A percentile compares a stretch with the other conserved stretches of the same genome.
Evolutionary conservation across 2,797 vertebrate species (phyloP).

Genomic region (Streptopelia turtur): DNA sequence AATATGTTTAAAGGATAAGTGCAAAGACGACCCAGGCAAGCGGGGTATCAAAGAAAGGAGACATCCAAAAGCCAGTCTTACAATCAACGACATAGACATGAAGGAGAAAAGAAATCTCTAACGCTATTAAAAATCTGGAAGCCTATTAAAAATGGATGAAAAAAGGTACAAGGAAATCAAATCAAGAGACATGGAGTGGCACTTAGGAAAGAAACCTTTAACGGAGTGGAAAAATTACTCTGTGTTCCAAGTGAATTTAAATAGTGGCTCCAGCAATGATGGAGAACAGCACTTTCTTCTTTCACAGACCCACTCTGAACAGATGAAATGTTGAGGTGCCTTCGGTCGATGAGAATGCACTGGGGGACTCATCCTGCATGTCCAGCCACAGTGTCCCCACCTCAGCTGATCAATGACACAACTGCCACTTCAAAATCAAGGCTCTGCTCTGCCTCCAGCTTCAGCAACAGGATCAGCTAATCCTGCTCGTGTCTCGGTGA

Average conservation of each 20-base stretch:
- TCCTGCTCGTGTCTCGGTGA: background rate
- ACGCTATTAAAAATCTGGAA: slow-evolving; percentile 74
- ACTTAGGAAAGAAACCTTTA: slow-evolving; percentile 63
- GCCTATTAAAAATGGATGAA: slow-evolving; percentile 73
- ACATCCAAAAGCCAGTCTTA: slow-evolving; percentile 71
- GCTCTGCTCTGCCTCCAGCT: background rate
- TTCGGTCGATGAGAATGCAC: background rate
- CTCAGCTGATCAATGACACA: background rate
- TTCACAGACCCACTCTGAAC: background rate
- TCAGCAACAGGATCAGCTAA: background rate
- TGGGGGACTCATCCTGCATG: accelerated
- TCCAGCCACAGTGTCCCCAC: background rate
- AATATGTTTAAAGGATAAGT: slow-evolving; percentile 71
- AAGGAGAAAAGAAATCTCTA: slow-evolving; percentile 74
- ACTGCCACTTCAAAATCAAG: background rate
- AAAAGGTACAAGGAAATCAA: slow-evolving; percentile 76
- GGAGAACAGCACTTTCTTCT: background rate
- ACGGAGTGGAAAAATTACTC: slow-evolving; percentile 61
- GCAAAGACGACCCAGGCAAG: slow-evolving; percentile 66
- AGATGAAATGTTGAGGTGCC: background rate
- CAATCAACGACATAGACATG: slow-evolving; percentile 75
- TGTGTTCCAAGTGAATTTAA: slow-evolving; percentile 53
- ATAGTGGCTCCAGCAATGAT: background rate
- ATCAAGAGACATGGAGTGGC: slow-evolving; percentile 73
- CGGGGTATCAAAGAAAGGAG: slow-evolving; percentile 70